These are phyloP conservation scores for Noturus placidus DNA, from an alignment of 2,113 vertebrate species.

Conservation along the genomic window DNA sequence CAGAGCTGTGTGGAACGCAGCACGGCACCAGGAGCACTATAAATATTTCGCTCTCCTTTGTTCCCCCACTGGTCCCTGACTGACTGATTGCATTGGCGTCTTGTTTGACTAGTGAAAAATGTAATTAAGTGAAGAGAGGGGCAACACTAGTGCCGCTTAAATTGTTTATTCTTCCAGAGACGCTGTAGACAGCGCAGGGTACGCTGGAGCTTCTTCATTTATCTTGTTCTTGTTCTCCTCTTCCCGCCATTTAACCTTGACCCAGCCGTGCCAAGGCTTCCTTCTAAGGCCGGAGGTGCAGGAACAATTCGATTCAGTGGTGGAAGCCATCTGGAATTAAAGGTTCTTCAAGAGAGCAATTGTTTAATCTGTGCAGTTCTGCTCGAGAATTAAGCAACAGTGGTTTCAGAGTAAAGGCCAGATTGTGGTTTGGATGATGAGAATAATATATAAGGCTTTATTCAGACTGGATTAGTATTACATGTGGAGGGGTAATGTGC, in stretches of 20 bases:
- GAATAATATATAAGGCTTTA: background rate
- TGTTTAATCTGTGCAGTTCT: constrained; percentile 17
- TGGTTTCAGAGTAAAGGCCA: background rate
- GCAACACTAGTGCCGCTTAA: constrained; percentile 36
- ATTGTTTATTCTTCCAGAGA: constrained; percentile 49
- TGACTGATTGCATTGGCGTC: constrained; percentile 48
- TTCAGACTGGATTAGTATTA: background rate
- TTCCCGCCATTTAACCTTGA: constrained; percentile 35
- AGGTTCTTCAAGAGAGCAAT: constrained; percentile 28
- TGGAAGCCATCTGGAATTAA: constrained; percentile 42
- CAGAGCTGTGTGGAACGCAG: constrained; percentile 20
- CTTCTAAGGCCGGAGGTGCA: constrained; percentile 7
- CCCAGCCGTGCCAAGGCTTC: background rate
- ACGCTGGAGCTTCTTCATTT: constrained; percentile 19
- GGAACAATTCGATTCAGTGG: constrained; percentile 39
- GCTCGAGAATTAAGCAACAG: background rate
- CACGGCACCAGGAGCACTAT: constrained; percentile 39
- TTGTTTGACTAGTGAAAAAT: constrained; percentile 53
- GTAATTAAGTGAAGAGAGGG: constrained; percentile 50
- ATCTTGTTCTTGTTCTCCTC: background rate
- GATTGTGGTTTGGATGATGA: background rate
- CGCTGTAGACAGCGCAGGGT: background rate
- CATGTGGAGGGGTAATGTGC: background rate
- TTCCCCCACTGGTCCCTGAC: constrained; percentile 39
- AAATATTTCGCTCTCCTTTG: constrained; percentile 29